Evolutionary conservation across 2,113 vertebrate genomes (phyloP), one percentile per base, ranked within the genome.

Genomic region (Piprites chloris): DNA sequence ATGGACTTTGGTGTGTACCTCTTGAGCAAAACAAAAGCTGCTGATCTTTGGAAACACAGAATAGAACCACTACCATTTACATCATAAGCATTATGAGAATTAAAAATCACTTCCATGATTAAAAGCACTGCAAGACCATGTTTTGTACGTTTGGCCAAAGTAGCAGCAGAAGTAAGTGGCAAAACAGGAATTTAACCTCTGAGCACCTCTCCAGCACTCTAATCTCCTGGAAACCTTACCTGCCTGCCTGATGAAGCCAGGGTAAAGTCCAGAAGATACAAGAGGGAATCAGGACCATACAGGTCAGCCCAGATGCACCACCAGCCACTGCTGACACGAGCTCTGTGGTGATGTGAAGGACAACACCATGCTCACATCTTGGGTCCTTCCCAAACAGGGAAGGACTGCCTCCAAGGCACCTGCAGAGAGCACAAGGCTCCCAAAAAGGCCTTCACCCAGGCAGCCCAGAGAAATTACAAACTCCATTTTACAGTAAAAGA

Each of bases 261-360:
- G 42, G 26, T 4, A 21, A 92, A 85, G 61, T 33, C 62, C 37
- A 87, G 77, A 47, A 82, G 41, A 68, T 9, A 24, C 4, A 6
- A 1, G 11, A 91, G 12, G 19, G 44, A 49, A 56, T 41, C 0
- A 0, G 32, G 56, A 82, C 4, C 3, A 1, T 16, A 58, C 8
- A 27, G 42, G 19, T 65, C 19, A 65, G 66, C 55, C 9, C 52
- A 84, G 59, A 21, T 0, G 1, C 0, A 0, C 52, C 78, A 66
- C 2, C 11, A 80, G 81, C 20, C 55, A 24, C 79, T 21, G 52
- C 47, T 84, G 76, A 59, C 42, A 21, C 0, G 0, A 1, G 5
- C 47, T 15, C 35, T 6, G 0, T 5, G 15, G 35, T 1, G 14
- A 72, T 14, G 41, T n/a, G 59, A 59, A 66, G 50, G 17, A 56